Percentiles rank a stretch among this genome's conserved stretches.
Evolutionary conservation across 1,140 invertebrate species (phyloP).

Genomic region (Argopecten irradians): DNA sequence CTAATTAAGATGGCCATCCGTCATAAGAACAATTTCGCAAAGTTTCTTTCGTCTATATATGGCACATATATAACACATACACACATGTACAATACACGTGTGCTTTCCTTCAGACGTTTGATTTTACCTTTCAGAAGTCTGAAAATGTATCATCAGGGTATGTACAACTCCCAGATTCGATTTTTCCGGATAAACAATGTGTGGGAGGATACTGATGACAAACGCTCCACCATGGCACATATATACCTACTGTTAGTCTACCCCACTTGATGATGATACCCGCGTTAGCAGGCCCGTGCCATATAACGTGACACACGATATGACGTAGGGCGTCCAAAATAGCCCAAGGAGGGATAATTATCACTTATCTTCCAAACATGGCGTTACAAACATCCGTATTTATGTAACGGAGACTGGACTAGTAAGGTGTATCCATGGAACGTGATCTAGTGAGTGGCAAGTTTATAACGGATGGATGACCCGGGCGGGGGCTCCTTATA

Average conservation of each 20-base stretch:
- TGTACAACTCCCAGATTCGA: no score
- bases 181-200: not conserved
- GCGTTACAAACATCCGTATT: not conserved
- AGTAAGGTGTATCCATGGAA: not conserved
- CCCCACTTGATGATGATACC: not conserved
- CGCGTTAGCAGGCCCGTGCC: not conserved
- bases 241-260: no score
- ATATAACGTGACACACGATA: not conserved
- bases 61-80: no score
- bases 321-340: not conserved
- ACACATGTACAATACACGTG: no score
- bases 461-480: no score
- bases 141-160: no score
- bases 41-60: no score
- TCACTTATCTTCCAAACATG: not conserved
- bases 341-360: not conserved
- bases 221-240: not conserved
- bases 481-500: no score
- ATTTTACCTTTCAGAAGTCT: no score
- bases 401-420: not conserved
- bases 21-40: no score
- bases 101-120: no score
- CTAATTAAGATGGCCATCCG: no score
- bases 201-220: not conserved
- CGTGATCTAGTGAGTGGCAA: not conserved